These are phyloP conservation scores for Holocentrus rufus DNA, from an alignment of 2,797 vertebrate genomes.

Conservation along the genomic window DNA sequence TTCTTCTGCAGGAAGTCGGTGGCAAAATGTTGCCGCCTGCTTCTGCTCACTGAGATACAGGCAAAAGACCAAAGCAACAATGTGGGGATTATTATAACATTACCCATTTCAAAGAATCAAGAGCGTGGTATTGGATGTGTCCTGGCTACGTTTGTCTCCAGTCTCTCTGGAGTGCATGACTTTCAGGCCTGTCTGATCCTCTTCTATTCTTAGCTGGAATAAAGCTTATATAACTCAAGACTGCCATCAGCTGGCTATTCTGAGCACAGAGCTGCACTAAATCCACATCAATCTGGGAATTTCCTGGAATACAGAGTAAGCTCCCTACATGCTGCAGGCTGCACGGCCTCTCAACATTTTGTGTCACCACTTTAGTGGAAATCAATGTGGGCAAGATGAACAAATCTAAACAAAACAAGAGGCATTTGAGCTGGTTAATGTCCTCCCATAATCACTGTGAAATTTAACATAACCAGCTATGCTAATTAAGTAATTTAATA, in stretches of 20 bases:
- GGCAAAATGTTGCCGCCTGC: neutral
- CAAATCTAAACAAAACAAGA: too few species aligned
- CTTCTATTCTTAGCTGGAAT: constrained; percentile 38
- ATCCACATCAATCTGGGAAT: constrained; percentile 13
- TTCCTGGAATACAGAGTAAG: neutral
- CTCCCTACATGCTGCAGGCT: neutral
- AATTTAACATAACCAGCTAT: too few species aligned
- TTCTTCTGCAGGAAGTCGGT: neutral
- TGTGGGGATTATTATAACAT: constrained; percentile 6
- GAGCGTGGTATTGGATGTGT: neutral
- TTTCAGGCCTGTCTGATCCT: constrained; percentile 40
- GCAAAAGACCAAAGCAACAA: constrained; percentile 6
- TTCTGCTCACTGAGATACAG: neutral
- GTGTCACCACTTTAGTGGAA: too few species aligned
- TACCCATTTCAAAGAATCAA: neutral
- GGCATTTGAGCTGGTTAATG: too few species aligned
- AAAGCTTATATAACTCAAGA: constrained; percentile 65
- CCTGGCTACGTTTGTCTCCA: neutral
- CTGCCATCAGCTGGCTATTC: constrained; percentile 77
- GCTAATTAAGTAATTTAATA: too few species aligned
- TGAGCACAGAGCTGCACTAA: constrained; percentile 22
- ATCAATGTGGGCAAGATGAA: too few species aligned
- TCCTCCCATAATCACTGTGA: too few species aligned
- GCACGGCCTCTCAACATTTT: too few species aligned
- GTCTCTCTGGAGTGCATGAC: neutral